Evolutionary conservation across 2,888 invertebrate genomes (phyloP), one percentile per base, ranked within the genome.

Genomic region (Stenodera caucasica): DNA sequence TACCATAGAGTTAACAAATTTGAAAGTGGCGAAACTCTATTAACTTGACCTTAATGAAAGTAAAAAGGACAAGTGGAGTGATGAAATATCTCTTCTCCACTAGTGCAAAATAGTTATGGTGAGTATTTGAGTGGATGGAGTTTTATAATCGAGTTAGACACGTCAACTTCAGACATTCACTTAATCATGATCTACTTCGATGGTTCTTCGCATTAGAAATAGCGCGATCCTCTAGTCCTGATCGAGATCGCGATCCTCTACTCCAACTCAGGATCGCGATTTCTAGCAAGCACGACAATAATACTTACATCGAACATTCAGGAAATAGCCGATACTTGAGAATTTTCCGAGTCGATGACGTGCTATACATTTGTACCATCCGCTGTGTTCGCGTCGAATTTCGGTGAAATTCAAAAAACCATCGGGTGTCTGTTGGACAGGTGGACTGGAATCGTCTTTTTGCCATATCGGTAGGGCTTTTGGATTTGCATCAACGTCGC

Each of bases 401-500:
- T 89, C 85, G 54, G 89, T 88, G 83, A 94, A 94, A 81, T 94
- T 94, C 61, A 95, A 85, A 78, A 90, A 92, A 58, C 94, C 91
- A 75, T 90, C 90, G 54, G 86, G 87, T 66, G 86, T 85, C 80
- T 90, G 90, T 68, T 87, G 85, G 61, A 90, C 87, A 2, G 81
- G 80, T 14, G 81, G 81, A 63, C 75, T 75, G n/a, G 72, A 71
- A 61, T 81, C 81, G 71, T 81, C 81, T 66, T 88, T 83, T 72
- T 92, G 88, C 95, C 95, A 95, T 74, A 90, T 85, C 53, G 94
- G 93, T 53, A 88, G 84, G 55, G 94, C 91, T 57, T 90, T 88
- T 15, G 96, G 96, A 83, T 96, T 95, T 72, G 96, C 92, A 82
- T 96, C 95, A 65, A 96, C 94, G 80, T 94, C 93, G 76, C 96